phyloP scores from a whole-genome alignment of 1,140 invertebrate species.

The Stratiolaelaps scimitus region DNA sequence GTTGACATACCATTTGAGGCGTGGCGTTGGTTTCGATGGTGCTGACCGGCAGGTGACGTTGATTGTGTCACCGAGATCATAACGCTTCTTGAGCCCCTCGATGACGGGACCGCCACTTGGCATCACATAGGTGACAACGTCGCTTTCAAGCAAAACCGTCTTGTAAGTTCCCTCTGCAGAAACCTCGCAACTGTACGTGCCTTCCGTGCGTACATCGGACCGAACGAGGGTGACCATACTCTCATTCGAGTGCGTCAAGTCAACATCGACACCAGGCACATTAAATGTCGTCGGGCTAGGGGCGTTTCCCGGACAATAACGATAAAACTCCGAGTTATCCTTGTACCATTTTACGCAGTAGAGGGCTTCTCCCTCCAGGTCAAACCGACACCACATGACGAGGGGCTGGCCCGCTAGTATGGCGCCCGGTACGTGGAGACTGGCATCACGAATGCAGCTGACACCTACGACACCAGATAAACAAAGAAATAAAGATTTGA shows the following conservation, averaged over 20 bases:
- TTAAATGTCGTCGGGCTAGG: slow-evolving; percentile 29
- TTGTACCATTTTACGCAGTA: slow-evolving; percentile 44
- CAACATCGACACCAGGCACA: slow-evolving; percentile 30
- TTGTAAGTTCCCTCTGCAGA: slow-evolving; percentile 31
- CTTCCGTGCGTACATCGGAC: slow-evolving; percentile 31
- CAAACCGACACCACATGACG: slow-evolving; percentile 39
- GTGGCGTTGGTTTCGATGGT: slow-evolving; percentile 43
- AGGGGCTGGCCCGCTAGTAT: slow-evolving; percentile 31
- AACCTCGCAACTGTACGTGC: slow-evolving; percentile 32
- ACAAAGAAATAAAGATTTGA: too few species aligned
- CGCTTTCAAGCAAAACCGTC: slow-evolving; percentile 34
- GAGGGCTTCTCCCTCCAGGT: slow-evolving; percentile 39
- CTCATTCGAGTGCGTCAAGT: slow-evolving; percentile 29
- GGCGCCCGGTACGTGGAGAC: slow-evolving; percentile 31
- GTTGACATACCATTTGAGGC: slow-evolving; percentile 40
- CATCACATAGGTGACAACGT: slow-evolving; percentile 37
- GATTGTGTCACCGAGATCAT: slow-evolving; percentile 58
- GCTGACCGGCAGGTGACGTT: slow-evolving; percentile 60
- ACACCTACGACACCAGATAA: not conserved
- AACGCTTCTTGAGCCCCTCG: slow-evolving; percentile 58
- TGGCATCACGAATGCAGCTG: slow-evolving; percentile 15
- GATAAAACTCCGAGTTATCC: slow-evolving; percentile 50
- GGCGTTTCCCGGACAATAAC: slow-evolving; percentile 50
- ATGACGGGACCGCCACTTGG: slow-evolving; percentile 62
- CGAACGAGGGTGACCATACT: slow-evolving; percentile 27